These are phyloP conservation scores for Rhodeus uyekii DNA, from an alignment of 2,797 vertebrate species.

Conservation along the genomic window DNA sequence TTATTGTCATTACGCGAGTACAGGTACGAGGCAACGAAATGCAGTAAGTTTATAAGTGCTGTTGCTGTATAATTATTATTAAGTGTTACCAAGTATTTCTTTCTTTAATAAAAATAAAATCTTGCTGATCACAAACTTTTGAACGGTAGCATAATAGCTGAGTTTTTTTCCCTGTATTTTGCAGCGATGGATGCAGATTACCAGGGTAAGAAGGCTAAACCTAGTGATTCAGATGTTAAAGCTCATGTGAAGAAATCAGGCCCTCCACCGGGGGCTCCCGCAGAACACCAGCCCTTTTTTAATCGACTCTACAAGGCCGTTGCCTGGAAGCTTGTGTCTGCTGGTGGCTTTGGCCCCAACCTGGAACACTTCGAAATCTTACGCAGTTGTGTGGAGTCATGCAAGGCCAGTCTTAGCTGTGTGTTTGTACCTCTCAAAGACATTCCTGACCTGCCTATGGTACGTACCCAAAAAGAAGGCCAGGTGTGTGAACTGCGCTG, in stretches of 20 bases:
- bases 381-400: conserved; percentile 88
- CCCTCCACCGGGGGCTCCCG: conserved; percentile 74
- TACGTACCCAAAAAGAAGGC: conserved; percentile 90
- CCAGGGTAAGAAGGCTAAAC: conserved; percentile 68
- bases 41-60: no score
- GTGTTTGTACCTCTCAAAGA: conserved; percentile 94
- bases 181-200: conserved; percentile 65
- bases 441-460: conserved; percentile 90
- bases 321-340: conserved; percentile 96
- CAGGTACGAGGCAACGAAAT: no score
- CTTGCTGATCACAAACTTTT: neutral
- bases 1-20: no score
- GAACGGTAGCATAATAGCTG: neutral
- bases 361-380: conserved; percentile 92
- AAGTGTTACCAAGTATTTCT: neutral
- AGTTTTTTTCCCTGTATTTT: conserved; percentile 48
- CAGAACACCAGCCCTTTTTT: conserved; percentile 92
- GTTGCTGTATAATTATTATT: no score
- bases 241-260: conserved; percentile 65
- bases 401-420: conserved; percentile 88
- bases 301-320: conserved; percentile 97
- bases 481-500: conserved; percentile 96
- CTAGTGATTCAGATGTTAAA: conserved; percentile 64
- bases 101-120: neutral
- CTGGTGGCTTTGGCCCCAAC: conserved; percentile 90